Conservation (phyloP, 2,797 vertebrate species). For the Neosalanx taihuensis region DNA sequence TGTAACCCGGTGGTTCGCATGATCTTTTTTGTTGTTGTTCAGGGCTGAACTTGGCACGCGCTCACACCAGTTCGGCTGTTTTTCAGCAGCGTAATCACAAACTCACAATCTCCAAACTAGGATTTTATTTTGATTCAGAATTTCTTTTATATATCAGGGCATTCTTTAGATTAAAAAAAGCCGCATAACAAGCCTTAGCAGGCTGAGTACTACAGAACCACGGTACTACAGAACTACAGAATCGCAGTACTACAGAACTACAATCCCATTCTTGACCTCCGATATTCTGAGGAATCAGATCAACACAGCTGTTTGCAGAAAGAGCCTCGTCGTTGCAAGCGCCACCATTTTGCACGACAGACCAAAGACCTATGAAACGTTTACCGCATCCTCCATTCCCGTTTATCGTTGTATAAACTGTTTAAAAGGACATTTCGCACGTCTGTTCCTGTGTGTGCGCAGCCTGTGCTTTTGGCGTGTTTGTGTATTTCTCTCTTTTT, state of each 20-base stretch:
- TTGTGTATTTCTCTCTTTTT: constrained; percentile 27
- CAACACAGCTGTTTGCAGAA: constrained; percentile 7
- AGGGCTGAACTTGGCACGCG: constrained; percentile 49
- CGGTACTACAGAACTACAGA: too few species aligned
- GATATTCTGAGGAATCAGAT: constrained; percentile 25
- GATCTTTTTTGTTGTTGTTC: constrained; percentile 53
- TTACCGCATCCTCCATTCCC: not conserved
- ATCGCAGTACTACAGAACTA: too few species aligned
- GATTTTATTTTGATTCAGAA: not conserved
- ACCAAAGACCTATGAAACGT: not conserved
- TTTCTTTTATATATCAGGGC: not conserved
- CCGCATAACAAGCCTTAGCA: constrained; percentile 16
- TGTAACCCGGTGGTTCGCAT: constrained; percentile 47
- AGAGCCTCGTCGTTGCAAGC: constrained; percentile 9
- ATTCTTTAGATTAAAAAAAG: not conserved
- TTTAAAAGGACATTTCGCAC: not conserved
- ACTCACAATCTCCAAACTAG: too few species aligned
- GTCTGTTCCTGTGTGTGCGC: not conserved
- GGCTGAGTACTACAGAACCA: constrained; percentile 31
- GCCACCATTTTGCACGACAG: not conserved
- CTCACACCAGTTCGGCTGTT: constrained; percentile 32
- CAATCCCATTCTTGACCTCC: constrained; percentile 20
- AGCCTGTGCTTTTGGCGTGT: not conserved
- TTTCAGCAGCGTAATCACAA: constrained; percentile 13
- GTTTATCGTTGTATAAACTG: too few species aligned